A percentile compares a stretch with the other conserved stretches of the same genome.
Conservation (phyloP, 2,888 invertebrate species). For the Prosopocoilus inquinatus region DNA sequence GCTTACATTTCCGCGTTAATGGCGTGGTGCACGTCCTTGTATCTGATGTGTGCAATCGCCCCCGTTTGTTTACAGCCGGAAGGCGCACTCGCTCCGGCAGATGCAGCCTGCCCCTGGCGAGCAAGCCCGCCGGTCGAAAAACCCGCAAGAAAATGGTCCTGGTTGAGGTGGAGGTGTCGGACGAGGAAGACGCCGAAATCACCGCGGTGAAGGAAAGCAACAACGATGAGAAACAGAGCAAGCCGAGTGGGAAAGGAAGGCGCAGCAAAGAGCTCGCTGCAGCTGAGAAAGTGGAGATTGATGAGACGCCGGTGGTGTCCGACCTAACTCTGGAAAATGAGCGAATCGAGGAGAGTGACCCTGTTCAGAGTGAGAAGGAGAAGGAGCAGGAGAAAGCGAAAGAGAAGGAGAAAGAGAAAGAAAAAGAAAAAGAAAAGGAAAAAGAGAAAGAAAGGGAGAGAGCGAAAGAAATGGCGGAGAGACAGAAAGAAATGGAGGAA, state of each 20-base stretch:
- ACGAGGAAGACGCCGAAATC: slow-evolving; percentile 42
- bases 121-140: slow-evolving; percentile 42
- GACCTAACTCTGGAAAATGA: too few species aligned
- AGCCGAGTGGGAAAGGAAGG: not conserved
- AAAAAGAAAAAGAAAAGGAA: too few species aligned
- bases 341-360: too few species aligned
- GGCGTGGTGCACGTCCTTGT: too few species aligned
- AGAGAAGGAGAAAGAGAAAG: too few species aligned
- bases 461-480: slow-evolving; percentile 5
- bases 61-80: slow-evolving; percentile 1
- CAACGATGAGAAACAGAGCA: not conserved
- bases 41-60: too few species aligned
- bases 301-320: slow-evolving; percentile 3
- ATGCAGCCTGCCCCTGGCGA: slow-evolving; percentile 25
- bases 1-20: too few species aligned
- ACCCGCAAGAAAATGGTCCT: slow-evolving; percentile 47
- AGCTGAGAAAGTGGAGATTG: slow-evolving; percentile 41
- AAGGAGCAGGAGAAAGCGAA: too few species aligned
- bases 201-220: slow-evolving; percentile 21
- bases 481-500: too few species aligned
- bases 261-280: not conserved
- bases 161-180: slow-evolving; percentile 53
- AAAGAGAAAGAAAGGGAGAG: too few species aligned
- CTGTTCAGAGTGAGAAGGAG: too few species aligned
- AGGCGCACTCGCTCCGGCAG: slow-evolving; percentile 60